phyloP scores from a whole-genome alignment of 2,113 vertebrate species.

The Ceuthmochares aereus region DNA sequence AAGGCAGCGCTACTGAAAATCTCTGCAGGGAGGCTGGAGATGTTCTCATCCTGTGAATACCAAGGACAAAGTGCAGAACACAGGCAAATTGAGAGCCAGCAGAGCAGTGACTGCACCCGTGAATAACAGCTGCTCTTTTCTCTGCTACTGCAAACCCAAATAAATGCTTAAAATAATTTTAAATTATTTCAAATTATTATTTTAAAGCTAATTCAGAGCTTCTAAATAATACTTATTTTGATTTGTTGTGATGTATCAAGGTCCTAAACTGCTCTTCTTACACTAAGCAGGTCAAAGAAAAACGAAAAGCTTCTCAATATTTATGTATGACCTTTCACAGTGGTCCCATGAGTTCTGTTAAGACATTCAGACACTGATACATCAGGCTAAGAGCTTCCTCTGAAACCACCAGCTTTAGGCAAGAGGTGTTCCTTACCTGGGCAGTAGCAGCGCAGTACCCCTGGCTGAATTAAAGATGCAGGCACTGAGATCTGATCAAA shows the following conservation, averaged over 20 bases:
- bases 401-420: not conserved
- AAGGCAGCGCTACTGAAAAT: not conserved
- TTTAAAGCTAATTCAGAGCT: not conserved
- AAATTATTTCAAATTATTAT: not conserved
- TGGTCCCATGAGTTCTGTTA: not conserved
- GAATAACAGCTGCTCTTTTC: not conserved
- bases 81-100: not conserved
- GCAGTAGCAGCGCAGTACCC: conserved; percentile 97
- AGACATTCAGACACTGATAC: not conserved
- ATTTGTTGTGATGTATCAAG: not conserved
- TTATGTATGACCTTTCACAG: not conserved
- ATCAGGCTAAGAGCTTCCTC: not conserved
- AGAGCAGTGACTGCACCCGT: not conserved
- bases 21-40: not conserved
- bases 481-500: conserved; percentile 99
- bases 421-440: conserved; percentile 82
- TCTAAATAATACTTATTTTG: not conserved
- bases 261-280: not conserved
- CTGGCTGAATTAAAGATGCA: conserved; percentile 96
- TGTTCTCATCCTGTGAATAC: not conserved
- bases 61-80: not conserved
- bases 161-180: not conserved
- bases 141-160: not conserved
- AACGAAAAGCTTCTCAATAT: not conserved
- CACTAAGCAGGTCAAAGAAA: not conserved